Evolutionary conservation across 30 jellyfish, hydroid and myxozoan genomes (phyloP).

Genomic region (Euphysa ruthae): DNA sequence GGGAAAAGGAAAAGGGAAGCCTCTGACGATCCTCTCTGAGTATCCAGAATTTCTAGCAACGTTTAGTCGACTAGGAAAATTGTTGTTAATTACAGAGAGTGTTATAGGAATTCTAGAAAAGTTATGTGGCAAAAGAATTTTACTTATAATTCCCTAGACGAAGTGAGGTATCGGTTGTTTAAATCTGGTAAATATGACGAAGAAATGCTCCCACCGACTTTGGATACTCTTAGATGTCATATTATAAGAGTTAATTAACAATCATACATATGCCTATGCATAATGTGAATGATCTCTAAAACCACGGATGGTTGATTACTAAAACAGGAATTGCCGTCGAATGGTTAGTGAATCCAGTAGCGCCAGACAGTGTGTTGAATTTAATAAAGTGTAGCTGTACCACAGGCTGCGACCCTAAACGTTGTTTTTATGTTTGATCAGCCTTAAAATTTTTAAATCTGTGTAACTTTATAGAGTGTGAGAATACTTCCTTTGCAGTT

Average conservation of each 20-base stretch:
- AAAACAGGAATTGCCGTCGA: not conserved
- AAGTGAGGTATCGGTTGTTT: conserved; percentile 14
- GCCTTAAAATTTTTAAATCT: conserved; percentile 17
- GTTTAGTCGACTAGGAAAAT: not conserved
- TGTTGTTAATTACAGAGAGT: not conserved
- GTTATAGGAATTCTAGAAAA: not conserved
- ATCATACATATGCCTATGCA: conserved; percentile 26
- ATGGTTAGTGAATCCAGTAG: conserved; percentile 34
- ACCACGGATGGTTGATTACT: conserved; percentile 28
- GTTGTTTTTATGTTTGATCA: conserved; percentile 40
- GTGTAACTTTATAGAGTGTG: conserved; percentile 42
- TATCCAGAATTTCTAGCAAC: not conserved
- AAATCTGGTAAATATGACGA: conserved; percentile 43
- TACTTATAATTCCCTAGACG: not conserved
- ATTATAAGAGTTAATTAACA: conserved; percentile 42
- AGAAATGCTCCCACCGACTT: conserved; percentile 47
- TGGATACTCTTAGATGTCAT: too few species aligned
- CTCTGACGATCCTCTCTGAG: not conserved
- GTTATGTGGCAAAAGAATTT: conserved; percentile 7
- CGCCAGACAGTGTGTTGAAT: conserved; percentile 40
- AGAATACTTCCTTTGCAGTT: not conserved
- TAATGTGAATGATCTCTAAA: conserved; percentile 20
- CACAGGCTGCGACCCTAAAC: conserved; percentile 42
- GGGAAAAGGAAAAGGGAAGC: conserved; percentile 1
- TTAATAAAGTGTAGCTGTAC: conserved; percentile 42